Percentiles rank a stretch among this genome's conserved stretches.
Evolutionary conservation across 2,888 invertebrate genomes (phyloP).

Genomic region (Lithosia quadra): DNA sequence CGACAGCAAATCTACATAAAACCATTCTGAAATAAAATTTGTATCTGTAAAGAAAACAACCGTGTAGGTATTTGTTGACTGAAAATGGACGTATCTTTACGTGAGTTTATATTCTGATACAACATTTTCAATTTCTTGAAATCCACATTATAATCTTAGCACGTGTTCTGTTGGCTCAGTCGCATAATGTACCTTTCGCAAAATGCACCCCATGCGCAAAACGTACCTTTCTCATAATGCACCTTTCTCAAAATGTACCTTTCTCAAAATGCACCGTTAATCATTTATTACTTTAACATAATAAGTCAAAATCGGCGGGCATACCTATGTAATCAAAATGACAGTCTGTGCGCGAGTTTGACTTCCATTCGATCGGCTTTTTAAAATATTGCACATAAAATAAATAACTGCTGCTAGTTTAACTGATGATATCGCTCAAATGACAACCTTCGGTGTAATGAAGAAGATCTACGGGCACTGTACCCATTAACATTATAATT

Average conservation of each 20-base stretch:
- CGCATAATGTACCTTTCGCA: no score
- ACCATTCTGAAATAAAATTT: slow-evolving; percentile 16
- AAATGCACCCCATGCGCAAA: no score
- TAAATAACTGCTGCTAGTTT: not conserved
- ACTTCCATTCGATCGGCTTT: not conserved
- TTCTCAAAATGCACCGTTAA: not conserved
- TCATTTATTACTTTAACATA: not conserved
- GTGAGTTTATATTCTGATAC: not conserved
- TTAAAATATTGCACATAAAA: not conserved
- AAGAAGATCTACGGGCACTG: not conserved
- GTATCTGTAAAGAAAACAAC: slow-evolving; percentile 24
- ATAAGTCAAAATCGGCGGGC: not conserved
- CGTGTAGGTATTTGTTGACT: slow-evolving; percentile 18
- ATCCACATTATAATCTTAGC: slow-evolving; percentile 18
- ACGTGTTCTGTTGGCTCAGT: no score
- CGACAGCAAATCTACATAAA: slow-evolving; percentile 11
- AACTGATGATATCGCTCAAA: not conserved
- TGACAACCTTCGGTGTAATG: not conserved
- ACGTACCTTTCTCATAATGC: no score
- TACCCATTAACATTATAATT: slow-evolving; percentile 13
- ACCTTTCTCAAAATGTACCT: no score
- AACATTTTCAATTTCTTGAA: slow-evolving; percentile 13
- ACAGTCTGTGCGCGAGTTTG: no score
- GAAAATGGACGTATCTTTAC: slow-evolving; percentile 19
- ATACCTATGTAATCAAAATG: no score